phyloP scores from a whole-genome alignment of 2,797 vertebrate species.

The Falco berigora region DNA sequence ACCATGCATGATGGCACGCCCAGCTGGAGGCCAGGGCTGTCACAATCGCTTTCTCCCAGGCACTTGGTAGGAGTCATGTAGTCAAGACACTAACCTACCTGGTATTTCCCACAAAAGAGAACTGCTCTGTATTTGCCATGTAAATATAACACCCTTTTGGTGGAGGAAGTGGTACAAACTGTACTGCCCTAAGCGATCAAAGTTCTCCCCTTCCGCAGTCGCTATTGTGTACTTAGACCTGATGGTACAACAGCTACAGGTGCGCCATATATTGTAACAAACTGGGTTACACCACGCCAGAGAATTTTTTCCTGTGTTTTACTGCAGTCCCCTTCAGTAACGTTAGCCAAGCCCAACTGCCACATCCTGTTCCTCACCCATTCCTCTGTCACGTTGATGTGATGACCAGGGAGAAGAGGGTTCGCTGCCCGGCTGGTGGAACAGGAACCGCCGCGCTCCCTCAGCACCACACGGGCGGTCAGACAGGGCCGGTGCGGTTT shows the following conservation, averaged over 20 bases:
- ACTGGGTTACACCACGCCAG: accelerated
- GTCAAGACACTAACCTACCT: not conserved
- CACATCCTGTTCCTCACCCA: not conserved
- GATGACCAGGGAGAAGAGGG: accelerated
- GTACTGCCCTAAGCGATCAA: not conserved
- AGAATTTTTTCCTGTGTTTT: not conserved
- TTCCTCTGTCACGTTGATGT: accelerated
- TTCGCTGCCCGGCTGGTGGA: not conserved
- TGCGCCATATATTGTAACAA: not conserved
- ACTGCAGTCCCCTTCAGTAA: not conserved
- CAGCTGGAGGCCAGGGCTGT: not conserved
- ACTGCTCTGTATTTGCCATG: not conserved
- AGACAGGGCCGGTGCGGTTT: accelerated
- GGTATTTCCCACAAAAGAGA: not conserved
- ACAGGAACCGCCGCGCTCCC: accelerated
- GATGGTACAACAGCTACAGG: not conserved
- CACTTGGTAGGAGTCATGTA: not conserved
- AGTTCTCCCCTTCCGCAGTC: accelerated
- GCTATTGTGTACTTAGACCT: not conserved
- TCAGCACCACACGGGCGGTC: not conserved
- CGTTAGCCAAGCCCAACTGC: not conserved
- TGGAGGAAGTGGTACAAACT: not conserved
- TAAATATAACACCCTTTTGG: not conserved
- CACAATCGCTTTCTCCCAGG: not conserved
- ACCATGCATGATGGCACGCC: accelerated